phyloP scores from a whole-genome alignment of 1,140 invertebrate species.

The Drosophila ohnishii region DNA sequence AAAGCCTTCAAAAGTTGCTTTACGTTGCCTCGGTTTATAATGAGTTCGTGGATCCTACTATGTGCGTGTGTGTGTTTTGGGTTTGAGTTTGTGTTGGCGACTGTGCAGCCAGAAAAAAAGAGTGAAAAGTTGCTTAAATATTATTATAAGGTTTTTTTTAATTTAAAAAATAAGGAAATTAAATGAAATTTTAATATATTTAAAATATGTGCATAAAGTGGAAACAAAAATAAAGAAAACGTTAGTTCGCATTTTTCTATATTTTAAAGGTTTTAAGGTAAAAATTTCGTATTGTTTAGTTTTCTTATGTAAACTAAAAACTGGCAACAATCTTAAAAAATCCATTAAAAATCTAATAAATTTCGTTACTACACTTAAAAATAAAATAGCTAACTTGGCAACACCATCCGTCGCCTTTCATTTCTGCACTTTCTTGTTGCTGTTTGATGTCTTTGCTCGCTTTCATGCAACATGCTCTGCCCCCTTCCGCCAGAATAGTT shows the following conservation, averaged over 20 bases:
- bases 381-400: neutral
- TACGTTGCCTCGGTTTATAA: conserved; percentile 65
- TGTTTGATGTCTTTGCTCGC: conserved; percentile 53
- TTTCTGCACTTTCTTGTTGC: conserved; percentile 20
- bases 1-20: conserved; percentile 69
- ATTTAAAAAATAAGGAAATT: neutral
- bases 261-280: too few species aligned
- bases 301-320: too few species aligned
- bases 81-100: neutral
- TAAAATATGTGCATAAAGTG: neutral
- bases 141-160: too few species aligned
- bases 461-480: conserved; percentile 40
- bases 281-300: too few species aligned
- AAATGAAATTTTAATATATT: neutral
- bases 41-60: conserved; percentile 51
- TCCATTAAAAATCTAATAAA: neutral
- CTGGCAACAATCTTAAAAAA: neutral
- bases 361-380: neutral
- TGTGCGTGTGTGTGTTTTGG: conserved; percentile 24
- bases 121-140: neutral
- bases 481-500: conserved; percentile 10
- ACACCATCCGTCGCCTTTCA: conserved; percentile 35
- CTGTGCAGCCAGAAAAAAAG: conserved; percentile 2
- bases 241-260: too few species aligned
- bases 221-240: neutral